Evolutionary conservation across 2,113 vertebrate species (phyloP).

Genomic region (Phylloscopus trochilus): DNA sequence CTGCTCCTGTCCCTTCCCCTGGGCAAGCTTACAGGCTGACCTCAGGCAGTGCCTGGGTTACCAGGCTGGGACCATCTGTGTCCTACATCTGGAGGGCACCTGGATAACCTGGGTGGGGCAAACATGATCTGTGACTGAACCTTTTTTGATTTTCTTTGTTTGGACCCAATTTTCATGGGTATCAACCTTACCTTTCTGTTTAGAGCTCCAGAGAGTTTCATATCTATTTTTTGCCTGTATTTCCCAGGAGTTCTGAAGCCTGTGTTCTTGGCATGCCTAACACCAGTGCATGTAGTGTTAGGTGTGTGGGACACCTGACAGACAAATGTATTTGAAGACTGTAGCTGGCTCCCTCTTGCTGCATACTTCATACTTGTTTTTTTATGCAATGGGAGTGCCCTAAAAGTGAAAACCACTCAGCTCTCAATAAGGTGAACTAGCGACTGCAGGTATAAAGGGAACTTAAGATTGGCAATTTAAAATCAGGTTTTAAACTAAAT

Average conservation of each 20-base stretch:
- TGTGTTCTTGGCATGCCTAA: not conserved
- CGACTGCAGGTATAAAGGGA: not conserved
- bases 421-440: not conserved
- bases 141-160: not conserved
- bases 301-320: not conserved
- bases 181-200: not conserved
- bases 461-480: not conserved
- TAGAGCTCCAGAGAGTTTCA: not conserved
- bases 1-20: not conserved
- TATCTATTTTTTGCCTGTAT: not conserved
- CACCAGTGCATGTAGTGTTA: not conserved
- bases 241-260: not conserved
- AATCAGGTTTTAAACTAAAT: not conserved
- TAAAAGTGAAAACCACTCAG: not conserved
- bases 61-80: not conserved
- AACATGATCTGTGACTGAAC: not conserved
- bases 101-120: not conserved
- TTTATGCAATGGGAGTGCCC: not conserved
- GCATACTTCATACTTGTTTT: not conserved
- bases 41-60: not conserved
- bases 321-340: not conserved
- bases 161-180: not conserved
- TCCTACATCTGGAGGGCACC: fast-evolving
- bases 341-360: not conserved
- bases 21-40: not conserved